Evolutionary conservation across 2,888 invertebrate species (phyloP).

Genomic region (Meteorus colon): DNA sequence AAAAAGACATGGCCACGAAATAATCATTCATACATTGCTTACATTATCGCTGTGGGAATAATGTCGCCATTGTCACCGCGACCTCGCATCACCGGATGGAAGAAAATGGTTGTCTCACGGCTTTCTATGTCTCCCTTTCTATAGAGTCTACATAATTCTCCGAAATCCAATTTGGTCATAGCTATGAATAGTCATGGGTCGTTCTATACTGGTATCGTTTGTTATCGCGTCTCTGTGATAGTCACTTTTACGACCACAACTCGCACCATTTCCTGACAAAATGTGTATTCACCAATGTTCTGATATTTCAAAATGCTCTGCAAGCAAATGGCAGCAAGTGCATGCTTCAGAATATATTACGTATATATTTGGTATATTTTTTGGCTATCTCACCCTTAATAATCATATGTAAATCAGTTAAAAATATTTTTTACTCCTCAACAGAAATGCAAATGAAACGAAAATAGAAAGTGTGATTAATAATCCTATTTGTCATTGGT

Average conservation of each 20-base stretch:
- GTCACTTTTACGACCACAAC: slow-evolving; percentile 63
- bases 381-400: background rate
- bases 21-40: background rate
- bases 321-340: slow-evolving; percentile 13
- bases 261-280: slow-evolving; percentile 57
- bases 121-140: background rate
- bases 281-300: slow-evolving; percentile 41
- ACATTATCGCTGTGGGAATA: background rate
- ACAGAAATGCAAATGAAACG: background rate
- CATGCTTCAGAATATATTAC: slow-evolving; percentile 3
- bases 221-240: slow-evolving; percentile 63
- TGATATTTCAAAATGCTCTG: slow-evolving; percentile 35
- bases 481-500: slow-evolving; percentile 51
- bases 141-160: slow-evolving; percentile 13
- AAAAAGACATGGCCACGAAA: background rate
- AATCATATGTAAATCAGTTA: background rate
- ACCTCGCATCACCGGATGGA: slow-evolving; percentile 45
- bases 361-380: background rate
- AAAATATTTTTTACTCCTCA: background rate
- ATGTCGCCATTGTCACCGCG: slow-evolving; percentile 14
- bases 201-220: slow-evolving; percentile 35
- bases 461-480: slow-evolving; percentile 47
- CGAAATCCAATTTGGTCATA: slow-evolving; percentile 31
- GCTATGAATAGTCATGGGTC: slow-evolving; percentile 19
- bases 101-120: background rate